Evolutionary conservation across 2,113 vertebrate genomes (phyloP), one percentile per base, ranked within the genome.

Genomic region (Lepus americanus): DNA sequence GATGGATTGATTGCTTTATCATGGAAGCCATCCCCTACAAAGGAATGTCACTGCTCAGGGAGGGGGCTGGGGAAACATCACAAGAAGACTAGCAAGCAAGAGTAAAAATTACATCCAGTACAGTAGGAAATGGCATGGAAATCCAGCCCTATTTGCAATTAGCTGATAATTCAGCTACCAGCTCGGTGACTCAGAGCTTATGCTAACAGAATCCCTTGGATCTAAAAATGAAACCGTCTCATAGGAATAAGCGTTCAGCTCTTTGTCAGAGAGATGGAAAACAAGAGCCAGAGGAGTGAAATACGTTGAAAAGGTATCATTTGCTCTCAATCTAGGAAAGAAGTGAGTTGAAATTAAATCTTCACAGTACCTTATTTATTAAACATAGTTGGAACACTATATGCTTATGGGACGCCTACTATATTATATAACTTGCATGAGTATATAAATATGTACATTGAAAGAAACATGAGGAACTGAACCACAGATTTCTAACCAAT

Each of bases 41-140:
- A 95, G 72, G 94, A 94, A 78, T 72, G 27, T 33, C 84, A 89
- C 90, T 88, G 49, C 77, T 95, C 85, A 73, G 72, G 67, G 67
- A n/a, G 94, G 59, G 39, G 16, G 8, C 72, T 88, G 33, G 44
- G 23, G 19, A 53, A 17, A 64, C 78, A 80, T 53, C n/a, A 70
- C 55, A 92, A 85, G 22, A 72, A 95, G 49, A 14, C 33, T 63
- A 74, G 49, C 23, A 86, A 90, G 73, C 23, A 82, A 59, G 64
- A 92, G 81, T 78, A 79, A 91, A 96, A 95, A 92, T 96, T 44
- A 70, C 39, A 90, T 81, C 36, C n/a, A 59, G 6, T 83, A 49
- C 23, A 81, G 51, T 19, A 84, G 92, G 67, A 88, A 94, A 89
- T 81, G n/a, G 31, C 22, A 64, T 27, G 5, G 72, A 95, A 94